phyloP scores from a whole-genome alignment of 2,888 invertebrate genomes.

The Strigamia crassipes region DNA sequence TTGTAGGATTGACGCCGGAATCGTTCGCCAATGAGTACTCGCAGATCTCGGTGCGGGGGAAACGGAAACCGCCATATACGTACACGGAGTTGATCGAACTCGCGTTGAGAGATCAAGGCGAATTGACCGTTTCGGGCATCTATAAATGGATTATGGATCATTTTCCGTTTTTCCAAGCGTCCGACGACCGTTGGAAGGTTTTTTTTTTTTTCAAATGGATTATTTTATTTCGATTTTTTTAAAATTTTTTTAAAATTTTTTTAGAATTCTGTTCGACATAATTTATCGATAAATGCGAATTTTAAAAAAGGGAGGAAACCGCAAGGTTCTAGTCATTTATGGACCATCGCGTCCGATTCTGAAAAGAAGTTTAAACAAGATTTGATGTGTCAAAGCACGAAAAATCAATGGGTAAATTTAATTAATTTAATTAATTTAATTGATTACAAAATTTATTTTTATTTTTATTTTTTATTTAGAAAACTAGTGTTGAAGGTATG shows the following conservation, averaged over 20 bases:
- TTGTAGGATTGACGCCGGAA: neutral
- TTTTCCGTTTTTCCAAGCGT: slow-evolving; percentile 85
- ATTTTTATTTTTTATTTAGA: no score
- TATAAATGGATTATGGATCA: slow-evolving; percentile 94
- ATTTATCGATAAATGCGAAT: slow-evolving; percentile 88
- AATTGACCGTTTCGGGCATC: slow-evolving; percentile 86
- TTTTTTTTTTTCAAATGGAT: neutral
- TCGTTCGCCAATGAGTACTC: neutral
- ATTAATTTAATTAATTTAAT: neutral
- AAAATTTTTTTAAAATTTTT: no score
- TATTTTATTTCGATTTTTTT: neutral
- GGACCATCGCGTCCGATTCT: slow-evolving; percentile 71
- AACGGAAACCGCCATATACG: slow-evolving; percentile 84
- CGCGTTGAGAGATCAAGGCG: slow-evolving; percentile 78
- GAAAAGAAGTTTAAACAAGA: slow-evolving; percentile 41
- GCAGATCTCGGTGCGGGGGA: neutral
- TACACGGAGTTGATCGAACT: slow-evolving; percentile 89
- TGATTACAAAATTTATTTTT: no score
- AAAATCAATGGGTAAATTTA: slow-evolving; percentile 24
- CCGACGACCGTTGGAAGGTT: slow-evolving; percentile 85
- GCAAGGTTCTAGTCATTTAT: slow-evolving; percentile 86
- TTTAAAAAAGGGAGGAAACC: slow-evolving; percentile 86
- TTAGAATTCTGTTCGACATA: slow-evolving; percentile 82
- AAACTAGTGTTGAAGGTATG: no score
- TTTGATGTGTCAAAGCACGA: neutral